Conservation (phyloP, 2,888 invertebrate species). For the Nomada ferruginata region DNA sequence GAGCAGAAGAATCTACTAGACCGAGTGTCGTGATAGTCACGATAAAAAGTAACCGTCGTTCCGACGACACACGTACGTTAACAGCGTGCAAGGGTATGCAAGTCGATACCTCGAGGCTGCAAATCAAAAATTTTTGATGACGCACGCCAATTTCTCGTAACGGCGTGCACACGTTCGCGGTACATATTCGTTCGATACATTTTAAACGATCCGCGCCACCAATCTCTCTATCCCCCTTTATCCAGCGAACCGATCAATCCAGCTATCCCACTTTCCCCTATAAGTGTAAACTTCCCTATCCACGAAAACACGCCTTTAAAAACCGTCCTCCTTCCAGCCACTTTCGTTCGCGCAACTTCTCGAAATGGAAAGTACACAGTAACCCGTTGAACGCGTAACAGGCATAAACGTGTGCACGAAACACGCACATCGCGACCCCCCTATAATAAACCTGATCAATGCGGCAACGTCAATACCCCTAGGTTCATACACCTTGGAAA, state of each 20-base stretch:
- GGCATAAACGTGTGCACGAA: conserved; percentile 19
- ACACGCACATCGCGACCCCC: conserved; percentile 24
- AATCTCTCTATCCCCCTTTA: no score
- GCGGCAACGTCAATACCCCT: conserved; percentile 17
- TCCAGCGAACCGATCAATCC: neutral
- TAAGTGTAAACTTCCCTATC: neutral
- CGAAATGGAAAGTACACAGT: conserved; percentile 50
- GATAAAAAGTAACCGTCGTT: neutral
- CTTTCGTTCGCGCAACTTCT: conserved; percentile 38
- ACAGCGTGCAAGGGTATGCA: neutral
- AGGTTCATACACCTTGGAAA: conserved; percentile 41
- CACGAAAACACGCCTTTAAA: neutral
- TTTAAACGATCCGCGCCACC: neutral
- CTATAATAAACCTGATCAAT: conserved; percentile 26
- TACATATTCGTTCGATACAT: neutral
- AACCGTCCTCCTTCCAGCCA: neutral
- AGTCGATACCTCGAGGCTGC: neutral
- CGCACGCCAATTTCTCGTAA: neutral
- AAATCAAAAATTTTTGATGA: conserved; percentile 8
- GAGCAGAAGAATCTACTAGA: neutral
- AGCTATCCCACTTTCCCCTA: neutral
- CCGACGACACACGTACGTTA: neutral
- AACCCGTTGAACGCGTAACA: conserved; percentile 30
- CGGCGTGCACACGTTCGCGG: neutral
- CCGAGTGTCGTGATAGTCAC: no score